Evolutionary conservation across 2,888 invertebrate species (phyloP).

Genomic region (Cephus runcator): DNA sequence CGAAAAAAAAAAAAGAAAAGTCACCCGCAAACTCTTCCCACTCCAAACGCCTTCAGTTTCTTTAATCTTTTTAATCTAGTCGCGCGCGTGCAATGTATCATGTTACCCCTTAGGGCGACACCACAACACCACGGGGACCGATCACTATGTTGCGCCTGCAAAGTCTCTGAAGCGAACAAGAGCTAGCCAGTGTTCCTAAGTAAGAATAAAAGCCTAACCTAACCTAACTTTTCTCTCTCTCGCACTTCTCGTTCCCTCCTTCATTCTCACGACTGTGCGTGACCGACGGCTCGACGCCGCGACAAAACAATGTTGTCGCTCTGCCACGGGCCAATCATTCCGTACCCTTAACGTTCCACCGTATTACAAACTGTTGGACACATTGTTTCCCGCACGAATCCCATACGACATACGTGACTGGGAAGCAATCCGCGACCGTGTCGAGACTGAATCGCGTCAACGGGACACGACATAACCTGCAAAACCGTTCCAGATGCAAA

Average conservation of each 20-base stretch:
- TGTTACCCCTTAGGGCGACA: not conserved
- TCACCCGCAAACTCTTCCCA: no score
- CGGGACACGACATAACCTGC: no score
- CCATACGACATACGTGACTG: conserved; percentile 16
- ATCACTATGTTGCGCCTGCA: conserved; percentile 2
- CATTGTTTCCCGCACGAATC: conserved; percentile 61
- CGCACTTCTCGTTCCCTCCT: no score
- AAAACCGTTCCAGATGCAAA: no score
- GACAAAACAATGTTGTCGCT: conserved; percentile 60
- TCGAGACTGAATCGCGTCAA: no score
- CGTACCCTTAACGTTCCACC: conserved; percentile 48
- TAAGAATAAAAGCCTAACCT: no score
- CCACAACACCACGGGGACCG: not conserved
- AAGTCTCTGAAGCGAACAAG: not conserved
- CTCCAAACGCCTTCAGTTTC: no score
- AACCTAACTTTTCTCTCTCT: no score
- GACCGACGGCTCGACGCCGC: conserved; percentile 38
- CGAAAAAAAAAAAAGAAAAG: not conserved
- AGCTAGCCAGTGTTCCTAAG: no score
- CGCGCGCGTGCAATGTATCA: no score
- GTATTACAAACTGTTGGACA: conserved; percentile 23
- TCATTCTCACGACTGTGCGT: conserved; percentile 30
- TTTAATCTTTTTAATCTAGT: no score
- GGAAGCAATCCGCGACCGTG: no score
- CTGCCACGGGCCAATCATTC: conserved; percentile 25